phyloP scores from a whole-genome alignment of 1,140 invertebrate genomes.

The Stenopsyche tienmushanensis region DNA sequence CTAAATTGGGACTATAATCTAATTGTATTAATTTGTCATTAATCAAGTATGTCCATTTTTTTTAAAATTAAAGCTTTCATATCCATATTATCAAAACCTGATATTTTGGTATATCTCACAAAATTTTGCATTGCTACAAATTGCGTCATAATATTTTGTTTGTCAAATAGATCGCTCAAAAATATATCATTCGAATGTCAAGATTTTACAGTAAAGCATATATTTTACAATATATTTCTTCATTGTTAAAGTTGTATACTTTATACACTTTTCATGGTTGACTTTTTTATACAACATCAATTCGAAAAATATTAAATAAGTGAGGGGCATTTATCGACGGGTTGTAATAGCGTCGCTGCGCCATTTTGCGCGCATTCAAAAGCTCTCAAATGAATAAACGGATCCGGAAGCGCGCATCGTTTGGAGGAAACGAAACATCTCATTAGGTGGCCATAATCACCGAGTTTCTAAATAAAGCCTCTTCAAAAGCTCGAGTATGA shows the following conservation, averaged over 20 bases:
- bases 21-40: too few relatives aligned
- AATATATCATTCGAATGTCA: too few relatives aligned
- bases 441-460: conserved; percentile 28
- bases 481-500: conserved; percentile 8
- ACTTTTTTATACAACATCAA: neutral
- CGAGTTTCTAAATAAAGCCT: conserved; percentile 23
- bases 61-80: too few relatives aligned
- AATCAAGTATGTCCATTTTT: too few relatives aligned
- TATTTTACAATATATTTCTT: neutral
- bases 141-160: too few relatives aligned
- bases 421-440: conserved; percentile 5
- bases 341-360: neutral
- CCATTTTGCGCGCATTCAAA: neutral
- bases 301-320: neutral
- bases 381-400: conserved; percentile 24
- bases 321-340: neutral
- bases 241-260: neutral
- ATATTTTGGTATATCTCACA: too few relatives aligned
- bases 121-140: too few relatives aligned
- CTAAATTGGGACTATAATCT: too few relatives aligned
- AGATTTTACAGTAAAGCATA: too few relatives aligned
- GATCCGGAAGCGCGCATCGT: conserved; percentile 8
- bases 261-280: neutral
- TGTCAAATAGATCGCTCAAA: too few relatives aligned
- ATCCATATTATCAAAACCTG: too few relatives aligned